Conservation (phyloP, 2,888 invertebrate genomes). For the Polia nebulosa region DNA sequence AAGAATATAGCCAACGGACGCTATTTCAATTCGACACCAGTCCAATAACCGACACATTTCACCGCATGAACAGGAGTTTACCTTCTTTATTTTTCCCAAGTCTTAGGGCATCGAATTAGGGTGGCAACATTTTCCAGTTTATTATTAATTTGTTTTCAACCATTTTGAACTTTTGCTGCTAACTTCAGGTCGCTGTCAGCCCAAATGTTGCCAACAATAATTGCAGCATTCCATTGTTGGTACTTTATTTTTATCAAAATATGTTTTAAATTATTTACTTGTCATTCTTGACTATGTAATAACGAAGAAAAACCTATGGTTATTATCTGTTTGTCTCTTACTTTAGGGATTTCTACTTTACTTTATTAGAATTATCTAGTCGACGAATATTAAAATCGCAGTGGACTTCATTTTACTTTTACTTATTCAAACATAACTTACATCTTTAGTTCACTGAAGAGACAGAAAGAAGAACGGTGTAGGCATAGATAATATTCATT, state of each 20-base stretch:
- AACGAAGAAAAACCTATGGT: not conserved
- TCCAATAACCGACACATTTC: not conserved
- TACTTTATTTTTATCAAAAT: not conserved
- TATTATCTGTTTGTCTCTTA: not conserved
- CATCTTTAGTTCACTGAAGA: too few relatives aligned
- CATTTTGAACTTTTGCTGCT: slow-evolving; percentile 61
- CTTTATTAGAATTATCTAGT: too few relatives aligned
- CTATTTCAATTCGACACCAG: not conserved
- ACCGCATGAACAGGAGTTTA: not conserved
- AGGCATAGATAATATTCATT: too few relatives aligned
- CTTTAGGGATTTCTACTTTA: too few relatives aligned
- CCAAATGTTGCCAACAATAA: slow-evolving; percentile 31
- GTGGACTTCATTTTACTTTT: too few relatives aligned
- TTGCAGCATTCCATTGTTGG: not conserved
- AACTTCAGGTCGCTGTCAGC: slow-evolving; percentile 57
- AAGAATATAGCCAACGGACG: not conserved
- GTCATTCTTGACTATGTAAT: not conserved
- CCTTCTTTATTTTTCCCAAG: not conserved
- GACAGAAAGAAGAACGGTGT: too few relatives aligned
- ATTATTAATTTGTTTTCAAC: slow-evolving; percentile 66
- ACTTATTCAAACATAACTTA: too few relatives aligned
- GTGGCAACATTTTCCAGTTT: slow-evolving; percentile 49
- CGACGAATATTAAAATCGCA: too few relatives aligned
- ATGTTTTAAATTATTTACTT: not conserved
- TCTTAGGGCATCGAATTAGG: not conserved